These are phyloP conservation scores for Microdon myrmicae DNA, from an alignment of 2,888 invertebrate genomes.

Conservation along the genomic window DNA sequence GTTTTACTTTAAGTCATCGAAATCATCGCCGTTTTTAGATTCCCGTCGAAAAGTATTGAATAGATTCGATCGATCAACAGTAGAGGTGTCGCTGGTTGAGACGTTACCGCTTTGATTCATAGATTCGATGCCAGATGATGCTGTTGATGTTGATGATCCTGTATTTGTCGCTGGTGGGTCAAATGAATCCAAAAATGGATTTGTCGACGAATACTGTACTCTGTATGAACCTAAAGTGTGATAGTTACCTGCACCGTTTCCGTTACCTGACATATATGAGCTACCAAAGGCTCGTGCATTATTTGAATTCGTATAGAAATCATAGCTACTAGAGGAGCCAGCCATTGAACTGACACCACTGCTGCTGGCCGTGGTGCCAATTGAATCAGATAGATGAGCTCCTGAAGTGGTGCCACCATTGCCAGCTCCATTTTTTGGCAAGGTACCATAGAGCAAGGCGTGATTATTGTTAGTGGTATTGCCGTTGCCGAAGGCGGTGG, in stretches of 20 bases:
- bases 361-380: constrained; percentile 62
- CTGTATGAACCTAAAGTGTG: constrained; percentile 66
- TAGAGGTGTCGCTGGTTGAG: constrained; percentile 7
- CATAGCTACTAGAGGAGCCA: constrained; percentile 64
- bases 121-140: constrained; percentile 24
- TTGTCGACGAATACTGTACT: constrained; percentile 67
- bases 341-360: constrained; percentile 66
- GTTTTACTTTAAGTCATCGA: constrained; percentile 64
- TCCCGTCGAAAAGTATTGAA: constrained; percentile 63
- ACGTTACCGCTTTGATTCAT: not conserved
- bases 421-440: constrained; percentile 60
- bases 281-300: constrained; percentile 39
- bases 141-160: constrained; percentile 36
- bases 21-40: constrained; percentile 66
- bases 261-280: constrained; percentile 53
- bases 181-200: constrained; percentile 67
- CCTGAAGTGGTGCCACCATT: constrained; percentile 57
- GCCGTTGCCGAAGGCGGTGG: constrained; percentile 55
- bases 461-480: constrained; percentile 58
- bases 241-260: constrained; percentile 60
- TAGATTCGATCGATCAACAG: constrained; percentile 54
- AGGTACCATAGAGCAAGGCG: constrained; percentile 65
- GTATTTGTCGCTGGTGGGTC: constrained; percentile 57
- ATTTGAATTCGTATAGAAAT: constrained; percentile 61
- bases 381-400: constrained; percentile 56